Base-by-base conservation (phyloP, 2,113 vertebrate genomes). In the Zootoca vivipara region DNA sequence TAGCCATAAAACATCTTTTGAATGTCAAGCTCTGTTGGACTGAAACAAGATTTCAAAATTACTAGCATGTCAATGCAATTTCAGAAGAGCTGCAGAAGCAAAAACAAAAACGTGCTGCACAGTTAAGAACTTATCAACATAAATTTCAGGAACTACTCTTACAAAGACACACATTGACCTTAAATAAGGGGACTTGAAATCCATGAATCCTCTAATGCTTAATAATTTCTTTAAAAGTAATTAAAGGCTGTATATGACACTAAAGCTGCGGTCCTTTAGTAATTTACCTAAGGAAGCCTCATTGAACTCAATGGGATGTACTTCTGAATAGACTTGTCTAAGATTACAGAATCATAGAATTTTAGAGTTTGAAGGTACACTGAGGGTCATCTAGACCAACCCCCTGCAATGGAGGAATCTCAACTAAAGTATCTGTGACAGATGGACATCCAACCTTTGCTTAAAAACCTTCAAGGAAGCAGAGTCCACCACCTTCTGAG, bases 11-110 rank as follows among this genome's bases (percentile, higher is more conserved):
- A 81, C 84, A 92, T 83, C 38, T 88, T 90, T 87, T 75, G 92
- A 81, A 78, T 87, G 91, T 89, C 90, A 90, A 85, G 82, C 90
- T 92, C 85, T 90, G 69, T 1, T 91, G 88, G 89, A 90, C 78
- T 88, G 91, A 92, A 94, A 90, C 85, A 87, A 52, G n/a, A 46
- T 90, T 88, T 88, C 78, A 75, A 93, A 90, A 92, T 80, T 52
- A 94, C 2, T 90, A 74, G 79, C 62, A 38, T 1, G 38, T 88
- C 46, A 69, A 87, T 33, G 35, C 0, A 42, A 89, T 85, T 92
- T 70, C 85, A 83, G 86, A 81, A 75, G 38, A 0, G 42, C 52
- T 33, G 16, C 2, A 84, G 42, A 83, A 86, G 69, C 26, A 81
- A 72, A 81, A 87, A 40, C 58, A 62, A 62, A 15, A 62, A 62